Percentiles rank a stretch among this genome's conserved stretches.
These are phyloP conservation scores for Drosophila subquinaria DNA, from an alignment of 2,888 invertebrate species.

Conservation along the genomic window DNA sequence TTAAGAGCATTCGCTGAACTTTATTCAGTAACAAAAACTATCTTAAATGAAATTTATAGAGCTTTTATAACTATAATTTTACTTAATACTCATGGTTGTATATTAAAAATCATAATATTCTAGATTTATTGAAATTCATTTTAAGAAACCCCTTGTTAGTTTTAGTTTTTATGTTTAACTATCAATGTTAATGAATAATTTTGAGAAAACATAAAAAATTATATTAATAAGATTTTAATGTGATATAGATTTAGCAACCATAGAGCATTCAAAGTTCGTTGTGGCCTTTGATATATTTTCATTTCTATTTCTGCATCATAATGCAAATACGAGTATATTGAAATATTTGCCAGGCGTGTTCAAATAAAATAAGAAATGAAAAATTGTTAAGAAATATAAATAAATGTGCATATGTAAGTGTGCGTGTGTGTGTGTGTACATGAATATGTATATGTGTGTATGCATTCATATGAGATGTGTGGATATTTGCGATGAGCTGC, in stretches of 20 bases:
- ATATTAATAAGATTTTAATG: too few species aligned
- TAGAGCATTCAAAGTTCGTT: slow-evolving; percentile 28
- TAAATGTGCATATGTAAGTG: slow-evolving; percentile 11
- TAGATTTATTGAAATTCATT: too few species aligned
- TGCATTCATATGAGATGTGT: slow-evolving; percentile 16
- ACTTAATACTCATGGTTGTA: too few species aligned
- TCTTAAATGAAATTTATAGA: too few species aligned
- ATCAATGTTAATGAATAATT: too few species aligned
- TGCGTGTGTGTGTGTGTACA: not conserved
- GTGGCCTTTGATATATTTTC: not conserved
- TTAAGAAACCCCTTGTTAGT: too few species aligned
- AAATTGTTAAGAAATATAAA: slow-evolving; percentile 61
- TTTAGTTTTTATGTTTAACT: too few species aligned
- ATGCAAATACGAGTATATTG: slow-evolving; percentile 48
- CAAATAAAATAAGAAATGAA: slow-evolving; percentile 51
- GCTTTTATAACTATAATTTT: too few species aligned
- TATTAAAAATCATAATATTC: too few species aligned
- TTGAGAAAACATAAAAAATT: not conserved
- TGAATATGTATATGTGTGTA: not conserved
- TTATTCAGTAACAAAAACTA: too few species aligned
- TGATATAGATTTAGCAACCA: too few species aligned
- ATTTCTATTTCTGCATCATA: slow-evolving; percentile 33
- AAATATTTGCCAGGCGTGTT: slow-evolving; percentile 54
- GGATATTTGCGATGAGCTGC: slow-evolving; percentile 42
- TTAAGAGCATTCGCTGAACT: not conserved